Evolutionary conservation across 2,888 invertebrate genomes (phyloP), one percentile per base, ranked within the genome.

Genomic region (Corbicula japonica): DNA sequence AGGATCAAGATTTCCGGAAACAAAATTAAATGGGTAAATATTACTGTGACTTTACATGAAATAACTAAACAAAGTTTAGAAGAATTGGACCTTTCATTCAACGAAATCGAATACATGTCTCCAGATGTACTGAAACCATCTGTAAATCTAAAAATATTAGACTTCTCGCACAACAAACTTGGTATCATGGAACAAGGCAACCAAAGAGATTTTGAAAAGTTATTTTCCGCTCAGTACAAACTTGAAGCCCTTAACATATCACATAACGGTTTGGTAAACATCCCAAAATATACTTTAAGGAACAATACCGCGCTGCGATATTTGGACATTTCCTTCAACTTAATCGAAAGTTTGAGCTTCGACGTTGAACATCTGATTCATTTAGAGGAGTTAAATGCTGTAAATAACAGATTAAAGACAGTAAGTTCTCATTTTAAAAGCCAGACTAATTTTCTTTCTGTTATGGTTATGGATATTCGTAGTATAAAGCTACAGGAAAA

Each of bases 161-260:
- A 60, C 41, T 18, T 52, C 12, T 52, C 52, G n/a, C 23, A 35
- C 12, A 66, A 66, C 28, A 66, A 66, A 23, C 66, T 66, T n/a
- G 35, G 28, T 66, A 18, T 28, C 15, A 66, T 65, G 65, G 50
- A 65, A 34, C 21, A 21, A 48, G 21, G 28, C 3, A 2, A 65
- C 32, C 32, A 4, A 30, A 32, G 0, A 21, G 65, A 65, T 0
- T 65, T 65, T 26, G 34, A 34, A 21, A 23, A 4, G 1, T 6
- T 65, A 23, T 65, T 65, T 50, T 34, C 15, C 2, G 23, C 3
- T 2, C 15, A 32, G 2, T 1, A 1, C 2, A 35, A 50, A 4
- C 21, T 66, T 18, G 32, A 50, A n/a, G 26, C n/a, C 26, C 34
- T 65, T 4, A 52, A 65, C 26, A 15, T 65, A 18, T 35, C 50